These are phyloP conservation scores for Linyphia triangularis DNA, from an alignment of 2,888 invertebrate genomes.

Conservation along the genomic window DNA sequence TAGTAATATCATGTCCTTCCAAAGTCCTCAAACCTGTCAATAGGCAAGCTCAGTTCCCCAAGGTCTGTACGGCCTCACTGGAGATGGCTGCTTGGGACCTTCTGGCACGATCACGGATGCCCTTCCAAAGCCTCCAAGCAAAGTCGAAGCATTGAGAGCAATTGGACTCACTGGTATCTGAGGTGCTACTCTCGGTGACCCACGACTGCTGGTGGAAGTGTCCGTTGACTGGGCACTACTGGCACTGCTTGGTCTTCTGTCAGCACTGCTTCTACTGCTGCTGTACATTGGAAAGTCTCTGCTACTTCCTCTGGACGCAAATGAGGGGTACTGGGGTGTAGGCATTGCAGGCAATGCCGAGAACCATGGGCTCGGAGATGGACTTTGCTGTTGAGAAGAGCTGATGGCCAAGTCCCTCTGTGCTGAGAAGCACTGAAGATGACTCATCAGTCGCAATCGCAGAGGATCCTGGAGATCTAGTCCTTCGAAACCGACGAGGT, in stretches of 20 bases:
- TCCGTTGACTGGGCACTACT: conserved; percentile 10
- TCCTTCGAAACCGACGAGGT: conserved; percentile 96
- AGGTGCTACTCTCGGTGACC: not conserved
- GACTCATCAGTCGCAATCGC: conserved; percentile 92
- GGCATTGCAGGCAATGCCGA: conserved; percentile 62
- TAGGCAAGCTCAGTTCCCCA: conserved; percentile 98
- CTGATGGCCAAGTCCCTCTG: conserved; percentile 91
- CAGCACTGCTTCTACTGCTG: not conserved
- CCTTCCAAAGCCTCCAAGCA: conserved; percentile 53
- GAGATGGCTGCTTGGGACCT: conserved; percentile 35
- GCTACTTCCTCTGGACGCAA: conserved; percentile 32
- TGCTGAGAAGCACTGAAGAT: conserved; percentile 95
- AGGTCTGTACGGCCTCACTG: conserved; percentile 92
- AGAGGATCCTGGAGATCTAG: conserved; percentile 97
- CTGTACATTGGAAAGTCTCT: not conserved
- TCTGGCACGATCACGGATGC: conserved; percentile 19
- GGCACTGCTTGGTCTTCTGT: not conserved
- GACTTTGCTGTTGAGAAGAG: conserved; percentile 79
- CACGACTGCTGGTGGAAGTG: not conserved
- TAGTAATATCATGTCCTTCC: not conserved
- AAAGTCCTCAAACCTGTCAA: conserved; percentile 82
- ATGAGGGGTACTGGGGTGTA: conserved; percentile 58
- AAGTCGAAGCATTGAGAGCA: conserved; percentile 62
- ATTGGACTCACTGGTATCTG: conserved; percentile 65
- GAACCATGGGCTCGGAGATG: conserved; percentile 75